Evolutionary conservation across 2,797 vertebrate species (phyloP).

Genomic region (Liasis olivaceus): DNA sequence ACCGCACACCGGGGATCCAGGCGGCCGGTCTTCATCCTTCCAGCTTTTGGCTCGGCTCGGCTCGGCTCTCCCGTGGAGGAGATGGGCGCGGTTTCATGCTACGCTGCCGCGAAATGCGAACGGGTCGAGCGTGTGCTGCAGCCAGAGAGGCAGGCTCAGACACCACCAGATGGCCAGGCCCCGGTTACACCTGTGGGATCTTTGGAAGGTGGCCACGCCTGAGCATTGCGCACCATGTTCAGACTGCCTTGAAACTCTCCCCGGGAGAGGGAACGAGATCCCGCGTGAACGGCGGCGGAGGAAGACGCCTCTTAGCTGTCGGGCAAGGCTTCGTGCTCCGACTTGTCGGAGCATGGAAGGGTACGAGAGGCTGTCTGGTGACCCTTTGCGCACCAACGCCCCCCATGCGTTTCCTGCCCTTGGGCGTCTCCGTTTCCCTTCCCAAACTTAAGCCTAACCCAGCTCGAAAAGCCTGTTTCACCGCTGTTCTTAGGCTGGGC

Average conservation of each 20-base stretch:
- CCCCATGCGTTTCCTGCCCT: not conserved
- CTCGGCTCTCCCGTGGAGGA: not conserved
- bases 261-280: too few species aligned
- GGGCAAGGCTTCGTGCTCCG: not conserved
- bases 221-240: not conserved
- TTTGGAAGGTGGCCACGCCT: not conserved
- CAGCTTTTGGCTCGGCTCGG: not conserved
- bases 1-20: fast-evolving
- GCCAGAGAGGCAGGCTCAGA: not conserved
- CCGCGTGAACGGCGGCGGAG: too few species aligned
- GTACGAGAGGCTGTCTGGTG: not conserved
- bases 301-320: not conserved
- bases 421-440: not conserved
- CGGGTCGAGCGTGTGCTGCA: not conserved
- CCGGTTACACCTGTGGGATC: slow-evolving; percentile 16
- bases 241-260: too few species aligned
- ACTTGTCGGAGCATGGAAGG: not conserved
- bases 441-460: not conserved
- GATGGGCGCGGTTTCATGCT: not conserved
- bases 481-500: not conserved
- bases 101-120: not conserved
- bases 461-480: slow-evolving; percentile 19
- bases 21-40: not conserved
- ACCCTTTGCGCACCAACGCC: not conserved
- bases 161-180: not conserved